Evolutionary conservation across 1,140 invertebrate genomes (phyloP), one percentile per base, ranked within the genome.

Genomic region (Micrasema longulum): DNA sequence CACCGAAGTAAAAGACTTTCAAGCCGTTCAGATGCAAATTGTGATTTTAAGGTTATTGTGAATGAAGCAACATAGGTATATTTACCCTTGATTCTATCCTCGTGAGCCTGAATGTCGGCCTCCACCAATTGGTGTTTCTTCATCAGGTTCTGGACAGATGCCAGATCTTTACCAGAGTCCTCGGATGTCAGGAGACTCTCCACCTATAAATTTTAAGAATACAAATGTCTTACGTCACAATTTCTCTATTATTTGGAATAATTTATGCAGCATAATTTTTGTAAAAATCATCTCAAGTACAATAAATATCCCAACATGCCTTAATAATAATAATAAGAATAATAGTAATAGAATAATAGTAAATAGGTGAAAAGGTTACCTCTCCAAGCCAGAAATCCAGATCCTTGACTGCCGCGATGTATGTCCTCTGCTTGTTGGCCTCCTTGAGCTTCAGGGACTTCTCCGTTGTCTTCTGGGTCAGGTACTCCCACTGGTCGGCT

Each of bases 301-400:
- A n/a, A n/a, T n/a, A n/a, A n/a, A n/a, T n/a, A n/a, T n/a, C n/a
- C n/a, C n/a, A n/a, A n/a, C n/a, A n/a, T n/a, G n/a, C n/a, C n/a
- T n/a, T n/a, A n/a, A n/a, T n/a, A n/a, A n/a, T n/a, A n/a, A n/a
- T n/a, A n/a, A n/a, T n/a, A n/a, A n/a, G n/a, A n/a, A n/a, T n/a
- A 47, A 47, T 47, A 7, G 4, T 47, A 47, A 10, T 48, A 3
- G 20, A 18, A 1, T 1, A 48, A 48, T 48, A 9, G 12, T n/a
- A 48, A 48, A 48, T 16, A 16, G 16, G 22, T 22, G 9, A n/a
- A n/a, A n/a, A n/a, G n/a, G n/a, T 38, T 66, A 84, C 83, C 89
- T 99, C 98, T 74, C 97, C 97, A 26, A 99, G 90, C 98, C 98
- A 99, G 85, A 99, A 99, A 85, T 99, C 98, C 72, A 99, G 91